Conservation (phyloP, 2,888 invertebrate species). For the Kuschelorhynchus macadamiae region DNA sequence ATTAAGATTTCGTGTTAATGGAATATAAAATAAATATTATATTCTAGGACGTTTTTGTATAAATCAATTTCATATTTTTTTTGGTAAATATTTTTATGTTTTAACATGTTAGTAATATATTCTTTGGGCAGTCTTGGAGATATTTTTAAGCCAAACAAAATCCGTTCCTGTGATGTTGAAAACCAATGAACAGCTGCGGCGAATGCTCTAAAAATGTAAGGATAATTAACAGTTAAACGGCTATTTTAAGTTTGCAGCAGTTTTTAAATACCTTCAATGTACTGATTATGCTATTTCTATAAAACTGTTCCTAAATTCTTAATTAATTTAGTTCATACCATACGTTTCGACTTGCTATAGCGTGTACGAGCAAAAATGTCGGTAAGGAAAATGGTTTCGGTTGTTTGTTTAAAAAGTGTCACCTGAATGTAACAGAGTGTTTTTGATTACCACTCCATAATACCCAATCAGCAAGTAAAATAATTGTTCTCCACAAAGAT, state of each 20-base stretch:
- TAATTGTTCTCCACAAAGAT: no score
- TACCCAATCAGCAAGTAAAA: no score
- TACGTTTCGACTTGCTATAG: not conserved
- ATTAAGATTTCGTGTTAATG: no score
- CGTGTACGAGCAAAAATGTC: slow-evolving; percentile 26
- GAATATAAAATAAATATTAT: no score
- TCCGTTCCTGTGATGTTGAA: slow-evolving; percentile 26
- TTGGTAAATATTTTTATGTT: no score
- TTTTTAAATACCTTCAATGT: slow-evolving; percentile 21
- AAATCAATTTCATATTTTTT: no score
- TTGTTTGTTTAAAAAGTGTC: no score
- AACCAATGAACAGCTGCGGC: slow-evolving; percentile 17
- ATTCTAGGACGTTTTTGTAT: no score
- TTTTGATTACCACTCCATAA: no score
- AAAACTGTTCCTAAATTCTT: slow-evolving; percentile 20
- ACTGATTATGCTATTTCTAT: slow-evolving; percentile 18
- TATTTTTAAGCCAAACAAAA: not conserved
- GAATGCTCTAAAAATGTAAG: slow-evolving; percentile 2
- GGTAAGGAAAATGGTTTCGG: slow-evolving; percentile 23
- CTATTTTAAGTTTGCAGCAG: slow-evolving; percentile 36
- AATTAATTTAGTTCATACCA: slow-evolving; percentile 25
- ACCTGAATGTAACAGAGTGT: no score
- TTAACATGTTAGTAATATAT: no score
- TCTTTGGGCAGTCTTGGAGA: not conserved
- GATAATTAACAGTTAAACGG: slow-evolving; percentile 16